Evolutionary conservation across 2,113 vertebrate species (phyloP).

Genomic region (Calyptomena viridis): DNA sequence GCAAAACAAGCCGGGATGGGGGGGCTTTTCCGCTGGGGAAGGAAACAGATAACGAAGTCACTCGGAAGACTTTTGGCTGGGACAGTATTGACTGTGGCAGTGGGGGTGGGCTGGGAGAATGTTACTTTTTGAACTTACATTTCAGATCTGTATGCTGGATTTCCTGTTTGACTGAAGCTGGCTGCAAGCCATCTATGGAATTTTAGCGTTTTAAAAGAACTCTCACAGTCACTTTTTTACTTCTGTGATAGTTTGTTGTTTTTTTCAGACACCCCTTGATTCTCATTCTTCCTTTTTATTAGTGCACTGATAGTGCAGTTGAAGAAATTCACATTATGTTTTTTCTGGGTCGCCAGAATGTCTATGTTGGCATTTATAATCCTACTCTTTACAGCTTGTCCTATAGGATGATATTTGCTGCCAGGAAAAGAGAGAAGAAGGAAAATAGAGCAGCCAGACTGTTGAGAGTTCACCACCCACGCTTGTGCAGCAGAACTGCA

Average conservation of each 20-base stretch:
- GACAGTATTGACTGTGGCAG: background rate
- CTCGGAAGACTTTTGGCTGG: conserved; percentile 41
- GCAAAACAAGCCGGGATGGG: conserved; percentile 34
- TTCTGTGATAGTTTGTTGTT: background rate
- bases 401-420: background rate
- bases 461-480: background rate
- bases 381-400: background rate
- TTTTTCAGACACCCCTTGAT: background rate
- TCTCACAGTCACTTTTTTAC: background rate
- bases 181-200: background rate
- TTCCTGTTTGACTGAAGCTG: conserved; percentile 54
- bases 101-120: conserved; percentile 13
- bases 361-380: background rate
- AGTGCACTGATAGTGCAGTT: background rate
- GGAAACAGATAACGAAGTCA: conserved; percentile 65
- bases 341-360: background rate
- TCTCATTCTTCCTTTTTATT: background rate
- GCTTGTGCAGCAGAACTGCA: background rate
- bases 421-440: background rate
- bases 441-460: background rate
- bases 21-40: conserved; percentile 48
- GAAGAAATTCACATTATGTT: background rate
- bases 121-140: conserved; percentile 36
- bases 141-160: conserved; percentile 29
- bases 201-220: background rate